Base-by-base conservation (phyloP, 2,797 vertebrate genomes). In the Fistularia commersonii region DNA sequence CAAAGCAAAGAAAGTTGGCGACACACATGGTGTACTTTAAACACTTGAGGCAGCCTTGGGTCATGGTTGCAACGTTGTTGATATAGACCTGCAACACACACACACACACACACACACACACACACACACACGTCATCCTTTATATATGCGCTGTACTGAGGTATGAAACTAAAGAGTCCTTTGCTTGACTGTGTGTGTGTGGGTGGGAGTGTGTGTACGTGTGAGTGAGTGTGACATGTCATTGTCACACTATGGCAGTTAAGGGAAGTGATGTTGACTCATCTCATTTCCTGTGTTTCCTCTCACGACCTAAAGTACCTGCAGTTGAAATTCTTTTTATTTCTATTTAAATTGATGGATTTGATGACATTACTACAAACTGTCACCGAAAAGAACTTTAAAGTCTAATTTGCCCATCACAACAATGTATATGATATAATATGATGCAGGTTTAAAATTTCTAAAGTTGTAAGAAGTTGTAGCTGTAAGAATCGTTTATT, bases 1-100 rank as follows among this genome's bases (percentile, higher is more conserved):
- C 91, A 74, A 91, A 92, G 53, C 84, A 90, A 11, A 92, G 69
- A 57, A 92, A 76, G 87, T 92, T 92, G 69, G 89, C 81, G 8
- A 56, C 62, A 82, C 90, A 91, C 89, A 92, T 91, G 64, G 83
- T 90, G 84, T 85, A 77, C 73, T 92, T 91, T 11, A 92, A 66
- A 68, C 87, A 91, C 81, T 86, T 90, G 45, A 91, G 88, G 68
- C 90, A 92, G 12, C 48, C 48, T 56, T 88, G 86, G 69, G 88
- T 79, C 90, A 91, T 92, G 5, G 43, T 80, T 77, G 34, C 37
- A 8, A 45, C 6, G 51, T 32, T 33, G 45, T 44, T 72, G 23
- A 23, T 23, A 23, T 54, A 50, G 46, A 74, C 72, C 84, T 88
- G 77, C n/a, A 53, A 59, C 13, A 54, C 4, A 23, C 23, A 13